A percentile compares a stretch with the other conserved stretches of the same genome.
Conservation (phyloP, 2,113 vertebrate species). For the Centropus unirufus region DNA sequence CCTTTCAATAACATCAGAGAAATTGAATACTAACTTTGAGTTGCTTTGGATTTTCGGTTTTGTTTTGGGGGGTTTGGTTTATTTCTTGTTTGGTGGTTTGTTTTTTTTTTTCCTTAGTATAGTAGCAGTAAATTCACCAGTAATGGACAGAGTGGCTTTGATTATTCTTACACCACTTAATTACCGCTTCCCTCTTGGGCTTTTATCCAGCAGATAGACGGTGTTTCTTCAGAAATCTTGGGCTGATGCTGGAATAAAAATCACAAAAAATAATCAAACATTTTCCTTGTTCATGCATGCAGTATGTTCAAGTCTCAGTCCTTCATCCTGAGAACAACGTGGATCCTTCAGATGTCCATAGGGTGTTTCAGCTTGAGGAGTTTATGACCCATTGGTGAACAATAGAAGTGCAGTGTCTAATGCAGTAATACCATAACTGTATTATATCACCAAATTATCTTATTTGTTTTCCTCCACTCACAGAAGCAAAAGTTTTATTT, state of each 20-base stretch:
- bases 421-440: background rate
- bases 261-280: background rate
- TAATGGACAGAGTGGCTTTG: background rate
- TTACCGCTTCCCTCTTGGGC: background rate
- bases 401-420: background rate
- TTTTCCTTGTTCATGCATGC: background rate
- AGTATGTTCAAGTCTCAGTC: background rate
- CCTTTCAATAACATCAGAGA: background rate
- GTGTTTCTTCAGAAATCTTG: background rate
- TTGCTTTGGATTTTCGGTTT: background rate
- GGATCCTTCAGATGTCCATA: background rate
- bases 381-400: background rate
- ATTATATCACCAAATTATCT: background rate
- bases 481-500: background rate
- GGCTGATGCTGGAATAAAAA: background rate
- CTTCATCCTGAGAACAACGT: fast-evolving
- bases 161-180: background rate
- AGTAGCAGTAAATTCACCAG: background rate
- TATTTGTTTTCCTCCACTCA: background rate
- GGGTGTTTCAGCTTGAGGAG: background rate
- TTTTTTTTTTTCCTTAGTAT: background rate
- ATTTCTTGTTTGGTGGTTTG: too few species aligned
- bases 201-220: background rate
- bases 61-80: background rate
- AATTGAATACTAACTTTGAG: background rate